Evolutionary conservation across 2,113 vertebrate genomes (phyloP), one percentile per base, ranked within the genome.

Genomic region (Hippolais icterina): DNA sequence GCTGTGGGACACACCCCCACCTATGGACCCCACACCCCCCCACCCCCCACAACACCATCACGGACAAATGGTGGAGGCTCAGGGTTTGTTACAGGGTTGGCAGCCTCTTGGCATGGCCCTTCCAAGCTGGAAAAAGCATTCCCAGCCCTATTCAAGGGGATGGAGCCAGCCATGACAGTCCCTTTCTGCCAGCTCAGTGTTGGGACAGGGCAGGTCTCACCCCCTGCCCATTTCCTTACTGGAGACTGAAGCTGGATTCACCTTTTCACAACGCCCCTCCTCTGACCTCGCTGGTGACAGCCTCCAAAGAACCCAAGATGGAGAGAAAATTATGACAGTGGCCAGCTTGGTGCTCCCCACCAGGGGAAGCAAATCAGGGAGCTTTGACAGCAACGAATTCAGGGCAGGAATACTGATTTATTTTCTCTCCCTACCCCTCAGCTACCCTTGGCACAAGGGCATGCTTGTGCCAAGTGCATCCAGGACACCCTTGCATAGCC

Each of bases 221-320:
- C 60, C 41, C 22, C 1, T 0, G 61, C 21, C 27, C 15, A 1
- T 78, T 72, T 54, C 37, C 53, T 42, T 22, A 1, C 14, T 1
- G 7, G 9, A 21, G 24, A 20, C 37, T 33, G 37, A 84, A 42
- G n/a, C 4, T 1, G 1, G 42, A 35, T 39, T 54, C 0, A 3
- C 31, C 35, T 49, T 68, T 63, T 14, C 75, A 13, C 52, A 41
- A 9, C 25, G 12, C 1, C n/a, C 21, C 28, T 17, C 52, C 52
- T 9, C 47, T 5, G 6, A 23, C 15, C 33, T 28, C 1, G 0
- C 42, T 0, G 0, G n/a, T 35, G 68, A 59, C 75, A 85, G 79
- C 64, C 27, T 42, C 56, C 60, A 13, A 60, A 64, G 33, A 41
- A 35, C 29, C 14, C 10, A 5, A 23, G 57, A 11, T 18, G 22